Percentiles rank a stretch among this genome's conserved stretches.
Evolutionary conservation across 1,140 invertebrate species (phyloP).

Genomic region (Pristionchus pacificus): DNA sequence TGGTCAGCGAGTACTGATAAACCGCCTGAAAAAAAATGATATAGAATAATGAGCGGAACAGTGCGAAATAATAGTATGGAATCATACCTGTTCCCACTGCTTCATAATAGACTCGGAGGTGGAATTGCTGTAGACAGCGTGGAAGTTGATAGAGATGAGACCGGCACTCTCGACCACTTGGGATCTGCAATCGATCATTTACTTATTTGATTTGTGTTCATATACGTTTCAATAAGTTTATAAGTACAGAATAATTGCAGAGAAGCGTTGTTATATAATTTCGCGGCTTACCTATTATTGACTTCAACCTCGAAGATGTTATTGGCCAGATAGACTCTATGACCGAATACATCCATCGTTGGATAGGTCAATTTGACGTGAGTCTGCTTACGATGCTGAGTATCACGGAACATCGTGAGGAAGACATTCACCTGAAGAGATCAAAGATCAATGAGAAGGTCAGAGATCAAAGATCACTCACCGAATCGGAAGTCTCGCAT

Average conservation of each 20-base stretch:
- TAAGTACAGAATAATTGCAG: neutral
- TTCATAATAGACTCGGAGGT: constrained; percentile 50
- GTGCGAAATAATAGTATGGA: neutral
- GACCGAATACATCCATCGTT: constrained; percentile 53
- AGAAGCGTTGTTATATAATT: neutral
- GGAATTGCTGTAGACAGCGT: constrained; percentile 49
- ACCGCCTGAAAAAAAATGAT: constrained; percentile 39
- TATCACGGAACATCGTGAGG: constrained; percentile 50
- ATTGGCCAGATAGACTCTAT: constrained; percentile 52
- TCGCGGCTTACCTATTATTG: constrained; percentile 42
- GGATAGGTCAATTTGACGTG: constrained; percentile 56
- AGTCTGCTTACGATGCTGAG: constrained; percentile 43
- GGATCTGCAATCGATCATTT: constrained; percentile 37
- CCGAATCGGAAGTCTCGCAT: constrained; percentile 54
- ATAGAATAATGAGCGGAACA: too few relatives aligned
- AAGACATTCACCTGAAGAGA: constrained; percentile 44
- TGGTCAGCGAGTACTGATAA: constrained; percentile 43
- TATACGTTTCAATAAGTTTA: too few relatives aligned
- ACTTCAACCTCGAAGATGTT: constrained; percentile 53
- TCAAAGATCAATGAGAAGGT: neutral
- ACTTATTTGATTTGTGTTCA: too few relatives aligned
- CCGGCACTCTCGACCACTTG: constrained; percentile 45
- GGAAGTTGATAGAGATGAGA: constrained; percentile 53
- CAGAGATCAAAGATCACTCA: neutral
- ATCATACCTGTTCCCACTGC: constrained; percentile 44